These are phyloP conservation scores for Trachymyrmex cornetzi DNA, from an alignment of 1,140 invertebrate species.

Conservation along the genomic window DNA sequence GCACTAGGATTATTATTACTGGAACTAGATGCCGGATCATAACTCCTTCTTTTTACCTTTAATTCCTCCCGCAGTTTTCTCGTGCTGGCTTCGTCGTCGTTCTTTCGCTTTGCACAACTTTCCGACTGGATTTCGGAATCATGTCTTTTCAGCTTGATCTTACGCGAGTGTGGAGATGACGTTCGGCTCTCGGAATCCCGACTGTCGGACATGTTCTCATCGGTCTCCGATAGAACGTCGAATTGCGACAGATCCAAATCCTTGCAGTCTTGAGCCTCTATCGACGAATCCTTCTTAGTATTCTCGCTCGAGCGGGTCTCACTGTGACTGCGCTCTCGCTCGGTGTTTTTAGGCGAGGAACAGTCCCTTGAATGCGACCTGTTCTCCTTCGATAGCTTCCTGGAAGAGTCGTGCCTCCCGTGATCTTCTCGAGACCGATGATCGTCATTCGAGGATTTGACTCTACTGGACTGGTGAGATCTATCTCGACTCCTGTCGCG, in stretches of 20 bases:
- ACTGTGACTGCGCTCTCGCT: slow-evolving; percentile 43
- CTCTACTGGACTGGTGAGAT: slow-evolving; percentile 59
- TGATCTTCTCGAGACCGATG: slow-evolving; percentile 62
- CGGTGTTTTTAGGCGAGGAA: slow-evolving; percentile 37
- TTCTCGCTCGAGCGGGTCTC: slow-evolving; percentile 52
- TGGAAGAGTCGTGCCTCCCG: slow-evolving; percentile 34
- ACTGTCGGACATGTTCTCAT: slow-evolving; percentile 71
- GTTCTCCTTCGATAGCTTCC: slow-evolving; percentile 52
- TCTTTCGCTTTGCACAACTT: slow-evolving; percentile 51
- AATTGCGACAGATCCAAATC: slow-evolving; percentile 81
- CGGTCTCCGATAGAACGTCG: slow-evolving; percentile 79
- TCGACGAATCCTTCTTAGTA: slow-evolving; percentile 18
- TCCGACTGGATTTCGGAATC: slow-evolving; percentile 67
- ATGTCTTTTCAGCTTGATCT: slow-evolving; percentile 58
- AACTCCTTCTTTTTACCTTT: slow-evolving; percentile 78
- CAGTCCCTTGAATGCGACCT: slow-evolving; percentile 46
- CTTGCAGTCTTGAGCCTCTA: slow-evolving; percentile 72
- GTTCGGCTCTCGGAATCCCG: slow-evolving; percentile 43
- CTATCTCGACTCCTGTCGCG: slow-evolving; percentile 70
- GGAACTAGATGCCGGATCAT: slow-evolving; percentile 65
- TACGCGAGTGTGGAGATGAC: slow-evolving; percentile 11
- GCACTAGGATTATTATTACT: slow-evolving; percentile 78
- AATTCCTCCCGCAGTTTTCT: slow-evolving; percentile 62
- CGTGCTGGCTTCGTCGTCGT: slow-evolving; percentile 12
- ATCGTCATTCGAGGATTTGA: slow-evolving; percentile 51